phyloP scores from a whole-genome alignment of 2,113 vertebrate genomes.

The Amblyornis subalaris region DNA sequence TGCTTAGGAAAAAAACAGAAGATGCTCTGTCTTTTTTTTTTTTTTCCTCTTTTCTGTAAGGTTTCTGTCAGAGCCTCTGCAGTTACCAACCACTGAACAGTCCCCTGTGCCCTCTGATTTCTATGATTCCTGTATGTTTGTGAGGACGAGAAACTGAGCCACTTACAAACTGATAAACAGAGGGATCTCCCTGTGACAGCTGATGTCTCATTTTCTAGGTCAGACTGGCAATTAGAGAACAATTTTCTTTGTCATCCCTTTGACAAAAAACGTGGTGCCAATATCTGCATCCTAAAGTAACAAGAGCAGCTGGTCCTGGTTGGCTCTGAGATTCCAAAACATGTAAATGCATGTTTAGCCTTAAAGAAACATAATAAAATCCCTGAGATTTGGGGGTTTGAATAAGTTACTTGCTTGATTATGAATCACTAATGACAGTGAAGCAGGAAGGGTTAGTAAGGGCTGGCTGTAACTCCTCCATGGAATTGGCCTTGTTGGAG shows the following conservation, averaged over 20 bases:
- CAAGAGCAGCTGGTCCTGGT: neutral
- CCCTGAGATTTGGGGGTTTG: neutral
- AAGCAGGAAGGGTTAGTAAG: neutral
- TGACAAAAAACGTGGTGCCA: neutral
- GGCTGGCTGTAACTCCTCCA: neutral
- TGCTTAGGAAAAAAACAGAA: neutral
- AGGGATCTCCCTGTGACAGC: neutral
- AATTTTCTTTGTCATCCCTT: neutral
- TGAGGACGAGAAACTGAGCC: neutral
- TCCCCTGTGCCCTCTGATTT: neutral
- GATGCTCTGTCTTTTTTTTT: fast-evolving
- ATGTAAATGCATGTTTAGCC: neutral
- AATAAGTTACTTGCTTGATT: neutral
- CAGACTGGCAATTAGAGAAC: neutral
- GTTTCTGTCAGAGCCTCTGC: neutral
- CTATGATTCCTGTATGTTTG: neutral
- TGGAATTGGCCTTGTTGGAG: neutral
- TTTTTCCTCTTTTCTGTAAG: neutral
- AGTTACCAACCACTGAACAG: neutral
- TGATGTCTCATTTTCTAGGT: neutral
- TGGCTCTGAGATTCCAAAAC: neutral
- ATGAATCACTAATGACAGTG: neutral
- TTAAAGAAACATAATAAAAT: neutral
- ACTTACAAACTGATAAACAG: neutral
- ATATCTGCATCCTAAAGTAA: neutral